phyloP scores from a whole-genome alignment of 2,888 invertebrate species.

The Thyatira batis region DNA sequence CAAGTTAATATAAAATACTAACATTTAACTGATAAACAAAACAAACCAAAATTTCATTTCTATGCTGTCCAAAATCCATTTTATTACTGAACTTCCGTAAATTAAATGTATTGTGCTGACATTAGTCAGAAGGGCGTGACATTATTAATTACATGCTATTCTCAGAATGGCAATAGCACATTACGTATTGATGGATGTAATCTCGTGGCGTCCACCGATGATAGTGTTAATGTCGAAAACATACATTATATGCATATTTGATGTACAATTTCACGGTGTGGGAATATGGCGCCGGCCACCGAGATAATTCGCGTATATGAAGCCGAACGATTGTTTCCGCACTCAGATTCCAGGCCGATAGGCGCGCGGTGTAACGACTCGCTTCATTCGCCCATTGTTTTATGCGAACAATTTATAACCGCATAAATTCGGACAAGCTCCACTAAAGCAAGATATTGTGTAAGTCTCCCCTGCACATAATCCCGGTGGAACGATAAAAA shows the following conservation, averaged over 20 bases:
- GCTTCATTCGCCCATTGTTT: slow-evolving; percentile 47
- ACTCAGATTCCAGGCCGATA: slow-evolving; percentile 50
- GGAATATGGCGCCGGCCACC: slow-evolving; percentile 48
- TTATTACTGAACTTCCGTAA: slow-evolving; percentile 24
- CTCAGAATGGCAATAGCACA: slow-evolving; percentile 10
- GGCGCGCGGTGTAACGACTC: slow-evolving; percentile 28
- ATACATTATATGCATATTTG: slow-evolving; percentile 42
- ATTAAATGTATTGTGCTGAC: slow-evolving; percentile 19
- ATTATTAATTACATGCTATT: not conserved
- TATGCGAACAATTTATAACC: slow-evolving; percentile 56
- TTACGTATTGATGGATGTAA: slow-evolving; percentile 21
- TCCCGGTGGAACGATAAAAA: slow-evolving; percentile 42
- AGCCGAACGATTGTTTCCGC: slow-evolving; percentile 57
- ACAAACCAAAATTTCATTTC: not conserved
- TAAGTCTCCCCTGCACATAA: slow-evolving; percentile 36
- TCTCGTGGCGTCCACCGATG: slow-evolving; percentile 12
- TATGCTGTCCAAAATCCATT: slow-evolving; percentile 11
- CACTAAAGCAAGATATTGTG: slow-evolving; percentile 46
- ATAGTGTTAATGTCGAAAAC: slow-evolving; percentile 28
- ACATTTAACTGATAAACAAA: no score
- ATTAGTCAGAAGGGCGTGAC: not conserved
- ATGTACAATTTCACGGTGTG: slow-evolving; percentile 50
- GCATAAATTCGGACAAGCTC: slow-evolving; percentile 47
- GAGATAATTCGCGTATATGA: slow-evolving; percentile 60
- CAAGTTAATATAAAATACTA: no score